These are phyloP conservation scores for Eidolon helvum DNA, from an alignment of 2,113 vertebrate genomes.

Conservation along the genomic window DNA sequence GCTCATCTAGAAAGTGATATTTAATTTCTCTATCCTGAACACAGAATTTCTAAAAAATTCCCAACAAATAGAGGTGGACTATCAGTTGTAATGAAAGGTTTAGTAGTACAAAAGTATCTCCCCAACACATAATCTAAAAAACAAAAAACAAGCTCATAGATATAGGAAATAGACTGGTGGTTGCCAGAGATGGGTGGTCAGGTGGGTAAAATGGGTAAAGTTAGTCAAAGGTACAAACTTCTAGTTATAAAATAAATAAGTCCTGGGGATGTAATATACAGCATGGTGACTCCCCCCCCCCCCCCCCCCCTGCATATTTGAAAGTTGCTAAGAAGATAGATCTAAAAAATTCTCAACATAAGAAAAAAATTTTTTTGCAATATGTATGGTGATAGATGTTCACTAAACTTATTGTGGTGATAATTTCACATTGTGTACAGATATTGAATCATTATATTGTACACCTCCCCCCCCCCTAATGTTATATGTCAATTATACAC, in stretches of 20 bases:
- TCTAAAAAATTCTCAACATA: not conserved
- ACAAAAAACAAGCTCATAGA: not conserved
- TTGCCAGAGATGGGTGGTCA: no score
- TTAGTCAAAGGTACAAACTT: not conserved
- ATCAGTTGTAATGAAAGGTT: not conserved
- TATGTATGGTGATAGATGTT: not conserved
- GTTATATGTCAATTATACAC: not conserved
- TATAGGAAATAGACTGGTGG: no score
- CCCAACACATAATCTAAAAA: not conserved
- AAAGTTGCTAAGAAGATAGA: not conserved
- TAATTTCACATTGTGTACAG: not conserved
- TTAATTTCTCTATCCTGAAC: not conserved
- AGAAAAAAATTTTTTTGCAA: not conserved
- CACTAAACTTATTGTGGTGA: not conserved
- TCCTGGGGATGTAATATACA: not conserved
- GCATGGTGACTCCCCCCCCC: no score
- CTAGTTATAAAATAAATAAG: not conserved
- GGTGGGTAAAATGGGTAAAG: no score
- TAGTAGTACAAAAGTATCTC: not conserved
- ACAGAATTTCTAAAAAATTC: not conserved
- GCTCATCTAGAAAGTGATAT: not conserved
- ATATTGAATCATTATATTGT: not conserved
- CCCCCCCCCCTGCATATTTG: no score
- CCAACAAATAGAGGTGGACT: not conserved
- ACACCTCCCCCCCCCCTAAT: not conserved